Percentiles rank a stretch among this genome's conserved stretches.
Conservation (phyloP, 1,140 invertebrate species). For the Nephila pilipes region DNA sequence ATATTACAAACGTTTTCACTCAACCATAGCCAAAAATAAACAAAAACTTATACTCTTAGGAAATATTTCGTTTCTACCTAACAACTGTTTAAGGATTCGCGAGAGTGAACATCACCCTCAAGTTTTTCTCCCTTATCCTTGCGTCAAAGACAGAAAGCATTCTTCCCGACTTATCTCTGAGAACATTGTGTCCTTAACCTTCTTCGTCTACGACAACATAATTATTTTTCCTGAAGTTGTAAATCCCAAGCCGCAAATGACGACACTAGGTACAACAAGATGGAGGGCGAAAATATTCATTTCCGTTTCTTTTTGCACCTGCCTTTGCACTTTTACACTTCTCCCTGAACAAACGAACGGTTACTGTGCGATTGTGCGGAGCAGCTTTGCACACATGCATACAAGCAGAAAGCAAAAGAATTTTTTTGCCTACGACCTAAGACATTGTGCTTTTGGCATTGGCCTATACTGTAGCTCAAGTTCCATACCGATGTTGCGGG, state of each 20-base stretch:
- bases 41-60: no score
- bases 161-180: not conserved
- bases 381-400: not conserved
- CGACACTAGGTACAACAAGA: not conserved
- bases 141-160: no score
- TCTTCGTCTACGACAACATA: not conserved
- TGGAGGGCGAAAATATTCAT: no score
- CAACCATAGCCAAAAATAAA: no score
- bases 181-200: not conserved
- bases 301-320: not conserved
- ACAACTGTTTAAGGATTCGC: no score
- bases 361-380: not conserved
- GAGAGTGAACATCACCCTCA: no score
- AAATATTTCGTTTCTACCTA: no score
- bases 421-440: not conserved
- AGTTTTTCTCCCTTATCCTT: no score
- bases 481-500: no score
- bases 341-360: not conserved
- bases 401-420: not conserved
- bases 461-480: no score
- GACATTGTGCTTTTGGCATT: no score
- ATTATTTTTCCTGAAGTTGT: not conserved
- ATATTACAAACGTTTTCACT: no score
- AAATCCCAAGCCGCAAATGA: not conserved
- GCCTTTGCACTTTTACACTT: not conserved